phyloP scores from a whole-genome alignment of 1,140 invertebrate species.

The Drosophila baimaii region DNA sequence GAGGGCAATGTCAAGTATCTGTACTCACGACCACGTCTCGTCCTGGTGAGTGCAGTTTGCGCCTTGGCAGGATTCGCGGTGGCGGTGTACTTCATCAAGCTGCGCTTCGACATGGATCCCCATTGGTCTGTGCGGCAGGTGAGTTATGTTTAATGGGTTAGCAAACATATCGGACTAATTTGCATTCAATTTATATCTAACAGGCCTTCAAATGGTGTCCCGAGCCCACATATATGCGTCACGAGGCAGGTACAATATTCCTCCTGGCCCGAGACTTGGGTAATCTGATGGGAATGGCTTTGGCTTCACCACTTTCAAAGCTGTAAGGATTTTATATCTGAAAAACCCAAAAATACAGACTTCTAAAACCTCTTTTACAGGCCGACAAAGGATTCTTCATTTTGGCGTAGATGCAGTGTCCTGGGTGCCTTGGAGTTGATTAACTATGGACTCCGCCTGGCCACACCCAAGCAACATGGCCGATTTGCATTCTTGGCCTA shows the following conservation, averaged over 20 bases:
- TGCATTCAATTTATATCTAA: not conserved
- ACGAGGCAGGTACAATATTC: conserved; percentile 72
- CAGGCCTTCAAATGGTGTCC: conserved; percentile 82
- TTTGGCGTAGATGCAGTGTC: conserved; percentile 35
- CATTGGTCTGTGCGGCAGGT: conserved; percentile 81
- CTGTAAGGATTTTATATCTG: conserved; percentile 31
- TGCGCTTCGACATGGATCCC: conserved; percentile 60
- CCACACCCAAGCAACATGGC: conserved; percentile 63
- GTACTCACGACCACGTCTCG: conserved; percentile 3
- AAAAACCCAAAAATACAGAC: not conserved
- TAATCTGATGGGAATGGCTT: conserved; percentile 67
- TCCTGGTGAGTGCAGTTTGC: conserved; percentile 24
- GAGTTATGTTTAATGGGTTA: not conserved
- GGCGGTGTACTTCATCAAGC: conserved; percentile 64
- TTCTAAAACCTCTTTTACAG: conserved; percentile 7
- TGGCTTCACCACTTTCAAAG: conserved; percentile 55
- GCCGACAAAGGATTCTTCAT: not conserved
- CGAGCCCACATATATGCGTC: conserved; percentile 67
- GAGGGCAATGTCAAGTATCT: conserved; percentile 35
- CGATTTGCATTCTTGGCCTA: conserved; percentile 61
- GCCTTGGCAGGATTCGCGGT: conserved; percentile 40
- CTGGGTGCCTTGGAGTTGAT: conserved; percentile 47
- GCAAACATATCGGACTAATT: no score
- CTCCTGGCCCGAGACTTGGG: conserved; percentile 67
- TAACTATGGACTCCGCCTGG: conserved; percentile 44